Base-by-base conservation (phyloP, 2,113 vertebrate species). In the Chloropsis hardwickii region DNA sequence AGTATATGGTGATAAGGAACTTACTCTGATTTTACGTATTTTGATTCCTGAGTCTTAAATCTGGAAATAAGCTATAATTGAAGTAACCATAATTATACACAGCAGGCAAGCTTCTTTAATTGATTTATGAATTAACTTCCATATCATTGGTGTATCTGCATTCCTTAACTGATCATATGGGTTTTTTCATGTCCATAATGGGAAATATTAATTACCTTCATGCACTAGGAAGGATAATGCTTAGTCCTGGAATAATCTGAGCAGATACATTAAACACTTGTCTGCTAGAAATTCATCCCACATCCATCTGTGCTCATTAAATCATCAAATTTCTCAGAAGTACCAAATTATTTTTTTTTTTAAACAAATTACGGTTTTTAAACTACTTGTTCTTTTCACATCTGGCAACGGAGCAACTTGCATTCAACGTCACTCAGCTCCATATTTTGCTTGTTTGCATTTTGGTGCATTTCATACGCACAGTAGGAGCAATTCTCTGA, bases 241-340 rank as follows among this genome's bases (percentile, higher is more conserved):
- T 86, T 88, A 92, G 76, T 79, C 90, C 93, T 97, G 85, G 95
- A 97, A 96, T 97, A 94, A 97, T 94, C 88, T 81, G 78, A 95
- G 93, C 96, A 95, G 95, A 97, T 96, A 95, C 39, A 56, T 91
- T 96, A 95, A 97, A 93, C 51, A 74, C 92, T 97, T 77, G 54
- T 95, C 97, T 95, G 47, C 37, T 91, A 88, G 88, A 95, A 96
- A 97, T 96, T 97, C 96, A 93, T 90, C 93, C 91, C 96, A 96
- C 94, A 88, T 96, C 95, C 97, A 97, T 97, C 95, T 95, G 92
- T 92, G 84, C 95, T 97, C 96, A 95, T 98, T 97, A 97, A 97
- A 96, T 96, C 95, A 93, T 73, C 86, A 95, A 95, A 97, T 96
- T 92, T 92, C 90, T 97, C 96, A 94, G 94, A 97, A 97, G 95